phyloP scores from a whole-genome alignment of 2,888 invertebrate genomes.

The Protophormia terraenovae region DNA sequence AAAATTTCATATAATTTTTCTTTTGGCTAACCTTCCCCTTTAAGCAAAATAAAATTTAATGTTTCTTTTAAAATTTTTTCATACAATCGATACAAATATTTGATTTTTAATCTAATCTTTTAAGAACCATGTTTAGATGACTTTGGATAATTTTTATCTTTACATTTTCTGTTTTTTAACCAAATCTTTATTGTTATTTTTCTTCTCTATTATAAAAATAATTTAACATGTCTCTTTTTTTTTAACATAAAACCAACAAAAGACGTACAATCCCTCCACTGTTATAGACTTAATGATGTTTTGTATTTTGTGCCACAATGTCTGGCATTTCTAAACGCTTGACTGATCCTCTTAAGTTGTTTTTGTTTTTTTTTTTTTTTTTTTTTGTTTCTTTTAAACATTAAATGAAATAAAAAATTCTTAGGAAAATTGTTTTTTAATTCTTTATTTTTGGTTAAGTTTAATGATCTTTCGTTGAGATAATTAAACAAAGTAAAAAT shows the following conservation, averaged over 20 bases:
- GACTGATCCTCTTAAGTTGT: constrained; percentile 35
- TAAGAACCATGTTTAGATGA: constrained; percentile 39
- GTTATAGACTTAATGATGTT: constrained; percentile 32
- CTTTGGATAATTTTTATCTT: constrained; percentile 8
- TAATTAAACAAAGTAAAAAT: constrained; percentile 35
- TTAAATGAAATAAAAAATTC: constrained; percentile 41
- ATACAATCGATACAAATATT: not conserved
- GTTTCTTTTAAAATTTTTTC: not conserved
- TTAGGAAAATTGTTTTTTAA: constrained; percentile 39
- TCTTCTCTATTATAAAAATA: not conserved
- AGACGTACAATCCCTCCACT: not conserved
- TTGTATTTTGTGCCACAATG: constrained; percentile 67
- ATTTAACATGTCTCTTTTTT: not conserved
- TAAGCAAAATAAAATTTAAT: not conserved
- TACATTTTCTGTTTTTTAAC: constrained; percentile 3
- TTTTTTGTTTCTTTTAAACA: constrained; percentile 4
- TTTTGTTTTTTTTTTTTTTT: constrained; percentile 4
- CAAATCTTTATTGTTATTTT: not conserved
- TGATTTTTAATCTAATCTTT: constrained; percentile 34
- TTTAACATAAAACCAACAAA: not conserved
- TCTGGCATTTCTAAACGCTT: constrained; percentile 67
- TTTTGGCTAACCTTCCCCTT: constrained; percentile 17
- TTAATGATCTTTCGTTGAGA: constrained; percentile 60
- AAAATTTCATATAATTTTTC: no score
- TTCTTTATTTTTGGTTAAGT: no score